Conservation (phyloP, 2,888 invertebrate genomes). For the Spialia ferax region DNA sequence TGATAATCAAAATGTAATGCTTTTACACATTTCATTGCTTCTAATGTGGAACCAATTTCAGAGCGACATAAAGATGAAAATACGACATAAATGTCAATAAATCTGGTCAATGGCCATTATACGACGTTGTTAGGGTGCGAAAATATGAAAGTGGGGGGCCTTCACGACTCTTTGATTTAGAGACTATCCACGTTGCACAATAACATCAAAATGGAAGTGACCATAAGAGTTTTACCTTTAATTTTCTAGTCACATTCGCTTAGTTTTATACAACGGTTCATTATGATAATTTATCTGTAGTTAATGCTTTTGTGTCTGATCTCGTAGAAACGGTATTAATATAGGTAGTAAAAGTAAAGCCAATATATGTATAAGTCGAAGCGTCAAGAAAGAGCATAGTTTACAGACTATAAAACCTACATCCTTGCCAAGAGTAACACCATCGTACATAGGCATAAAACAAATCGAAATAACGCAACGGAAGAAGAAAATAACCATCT, state of each 20-base stretch:
- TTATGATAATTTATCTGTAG: neutral
- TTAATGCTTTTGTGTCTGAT: neutral
- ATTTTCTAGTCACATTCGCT: conserved; percentile 21
- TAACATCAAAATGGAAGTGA: conserved; percentile 44
- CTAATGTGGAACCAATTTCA: conserved; percentile 61
- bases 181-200: conserved; percentile 46
- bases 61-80: conserved; percentile 79
- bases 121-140: conserved; percentile 81
- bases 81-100: conserved; percentile 83
- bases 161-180: conserved; percentile 82
- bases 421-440: conserved; percentile 29
- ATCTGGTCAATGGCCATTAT: conserved; percentile 85
- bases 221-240: conserved; percentile 15
- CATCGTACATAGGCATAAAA: conserved; percentile 12
- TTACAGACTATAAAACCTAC: neutral
- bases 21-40: conserved; percentile 35
- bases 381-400: neutral
- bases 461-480: conserved; percentile 38
- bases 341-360: neutral
- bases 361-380: neutral
- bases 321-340: neutral
- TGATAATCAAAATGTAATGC: conserved; percentile 30
- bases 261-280: neutral
- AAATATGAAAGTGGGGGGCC: conserved; percentile 81
- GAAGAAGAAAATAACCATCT: conserved; percentile 40